phyloP scores from a whole-genome alignment of 2,797 vertebrate species.

The Sebastes aleutianus region DNA sequence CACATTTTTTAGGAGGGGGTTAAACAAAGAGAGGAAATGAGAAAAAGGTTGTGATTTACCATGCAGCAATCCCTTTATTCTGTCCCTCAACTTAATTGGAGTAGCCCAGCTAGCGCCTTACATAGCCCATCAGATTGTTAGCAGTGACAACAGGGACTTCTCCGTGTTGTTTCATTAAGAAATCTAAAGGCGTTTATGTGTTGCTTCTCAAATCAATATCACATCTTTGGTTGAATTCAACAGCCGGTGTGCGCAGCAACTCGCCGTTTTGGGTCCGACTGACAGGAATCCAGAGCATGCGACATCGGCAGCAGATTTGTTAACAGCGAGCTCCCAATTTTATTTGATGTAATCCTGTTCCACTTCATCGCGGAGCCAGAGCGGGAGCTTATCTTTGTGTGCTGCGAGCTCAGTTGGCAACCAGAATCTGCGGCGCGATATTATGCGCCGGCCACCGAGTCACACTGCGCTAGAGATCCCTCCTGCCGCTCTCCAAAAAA shows the following conservation, averaged over 20 bases:
- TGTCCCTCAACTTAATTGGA: conserved; percentile 70
- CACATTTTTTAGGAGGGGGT: conserved; percentile 9
- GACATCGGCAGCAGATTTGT: conserved; percentile 35
- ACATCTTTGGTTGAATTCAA: conserved; percentile 6
- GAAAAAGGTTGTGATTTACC: conserved; percentile 60
- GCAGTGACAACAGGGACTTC: conserved; percentile 23
- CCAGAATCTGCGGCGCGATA: background rate
- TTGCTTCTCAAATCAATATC: conserved; percentile 3
- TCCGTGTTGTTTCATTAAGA: conserved; percentile 24
- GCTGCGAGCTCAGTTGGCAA: conserved; percentile 18
- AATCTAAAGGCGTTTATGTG: conserved; percentile 11
- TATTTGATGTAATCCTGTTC: conserved; percentile 52
- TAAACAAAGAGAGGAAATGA: conserved; percentile 59
- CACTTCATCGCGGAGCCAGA: conserved; percentile 26
- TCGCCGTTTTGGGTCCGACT: background rate
- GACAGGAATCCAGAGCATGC: conserved; percentile 9
- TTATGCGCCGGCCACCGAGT: background rate
- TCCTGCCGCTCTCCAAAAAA: background rate
- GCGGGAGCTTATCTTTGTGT: conserved; percentile 31
- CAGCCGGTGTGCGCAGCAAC: background rate
- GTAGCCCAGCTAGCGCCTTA: conserved; percentile 10
- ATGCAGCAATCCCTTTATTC: conserved; percentile 50
- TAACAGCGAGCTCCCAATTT: conserved; percentile 46
- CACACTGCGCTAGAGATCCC: background rate
- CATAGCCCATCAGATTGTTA: conserved; percentile 37